A percentile compares a stretch with the other conserved stretches of the same genome.
phyloP scores from a whole-genome alignment of 2,113 vertebrate genomes.

The Mystacornis crossleyi region DNA sequence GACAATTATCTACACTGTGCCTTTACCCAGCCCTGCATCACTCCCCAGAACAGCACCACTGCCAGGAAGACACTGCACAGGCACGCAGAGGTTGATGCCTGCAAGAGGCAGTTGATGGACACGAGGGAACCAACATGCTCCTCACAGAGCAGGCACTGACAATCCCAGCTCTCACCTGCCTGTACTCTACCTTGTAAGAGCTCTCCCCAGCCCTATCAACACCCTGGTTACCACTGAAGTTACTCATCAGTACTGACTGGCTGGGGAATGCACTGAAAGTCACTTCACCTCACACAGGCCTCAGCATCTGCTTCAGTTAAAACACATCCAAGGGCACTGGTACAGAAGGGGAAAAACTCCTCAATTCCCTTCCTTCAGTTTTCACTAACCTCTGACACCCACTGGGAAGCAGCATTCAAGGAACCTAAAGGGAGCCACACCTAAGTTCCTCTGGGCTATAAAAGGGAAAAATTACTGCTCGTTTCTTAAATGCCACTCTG shows the following conservation, averaged over 20 bases:
- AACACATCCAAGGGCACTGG: not conserved
- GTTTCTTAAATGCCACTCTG: not conserved
- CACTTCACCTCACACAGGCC: not conserved
- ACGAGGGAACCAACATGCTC: fast-evolving
- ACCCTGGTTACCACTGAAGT: not conserved
- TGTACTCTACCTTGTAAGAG: not conserved
- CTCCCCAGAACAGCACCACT: not conserved
- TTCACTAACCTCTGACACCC: not conserved
- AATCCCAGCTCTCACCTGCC: not conserved
- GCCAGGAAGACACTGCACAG: not conserved
- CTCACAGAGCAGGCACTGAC: not conserved
- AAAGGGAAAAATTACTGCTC: not conserved
- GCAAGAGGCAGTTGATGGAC: not conserved
- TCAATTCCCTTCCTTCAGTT: not conserved
- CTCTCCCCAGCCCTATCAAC: not conserved
- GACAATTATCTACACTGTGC: not conserved
- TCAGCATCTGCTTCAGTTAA: not conserved
- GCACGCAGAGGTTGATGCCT: not conserved
- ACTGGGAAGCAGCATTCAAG: not conserved
- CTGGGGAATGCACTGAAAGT: not conserved
- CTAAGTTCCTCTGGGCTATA: not conserved
- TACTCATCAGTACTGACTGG: not conserved
- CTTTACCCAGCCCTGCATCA: not conserved
- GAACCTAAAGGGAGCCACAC: not conserved
- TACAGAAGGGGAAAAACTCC: not conserved